Evolutionary conservation across 1,140 invertebrate genomes (phyloP).

Genomic region (Hyles vespertilio): DNA sequence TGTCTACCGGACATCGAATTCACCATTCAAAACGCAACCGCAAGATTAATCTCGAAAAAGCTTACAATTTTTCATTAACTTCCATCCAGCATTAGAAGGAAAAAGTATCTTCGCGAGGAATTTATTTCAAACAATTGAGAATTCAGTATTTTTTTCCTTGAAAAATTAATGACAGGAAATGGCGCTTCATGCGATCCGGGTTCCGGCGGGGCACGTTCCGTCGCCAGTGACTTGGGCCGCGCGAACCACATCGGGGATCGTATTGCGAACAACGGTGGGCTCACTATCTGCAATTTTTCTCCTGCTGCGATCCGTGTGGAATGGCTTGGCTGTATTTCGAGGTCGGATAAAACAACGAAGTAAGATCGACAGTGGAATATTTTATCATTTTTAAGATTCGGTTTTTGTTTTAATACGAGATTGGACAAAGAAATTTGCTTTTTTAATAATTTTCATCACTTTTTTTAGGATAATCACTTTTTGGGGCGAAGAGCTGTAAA

Average conservation of each 20-base stretch:
- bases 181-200: conserved; percentile 2
- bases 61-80: too few relatives aligned
- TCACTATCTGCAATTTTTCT: conserved; percentile 7
- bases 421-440: too few relatives aligned
- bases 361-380: background rate
- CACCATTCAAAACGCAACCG: too few relatives aligned
- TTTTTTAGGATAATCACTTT: too few relatives aligned
- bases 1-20: too few relatives aligned
- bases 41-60: too few relatives aligned
- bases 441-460: too few relatives aligned
- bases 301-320: background rate
- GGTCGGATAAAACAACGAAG: background rate
- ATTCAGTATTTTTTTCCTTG: conserved; percentile 3
- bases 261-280: background rate
- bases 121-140: background rate
- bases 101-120: too few relatives aligned
- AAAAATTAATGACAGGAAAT: conserved; percentile 12
- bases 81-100: too few relatives aligned
- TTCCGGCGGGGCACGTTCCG: background rate
- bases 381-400: too few relatives aligned
- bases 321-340: background rate
- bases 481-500: too few relatives aligned
- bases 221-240: background rate
- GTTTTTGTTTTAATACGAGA: too few relatives aligned
- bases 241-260: background rate